Evolutionary conservation across 1,140 invertebrate species (phyloP), one percentile per base, ranked within the genome.

Genomic region (Dendroctonus ponderosae): DNA sequence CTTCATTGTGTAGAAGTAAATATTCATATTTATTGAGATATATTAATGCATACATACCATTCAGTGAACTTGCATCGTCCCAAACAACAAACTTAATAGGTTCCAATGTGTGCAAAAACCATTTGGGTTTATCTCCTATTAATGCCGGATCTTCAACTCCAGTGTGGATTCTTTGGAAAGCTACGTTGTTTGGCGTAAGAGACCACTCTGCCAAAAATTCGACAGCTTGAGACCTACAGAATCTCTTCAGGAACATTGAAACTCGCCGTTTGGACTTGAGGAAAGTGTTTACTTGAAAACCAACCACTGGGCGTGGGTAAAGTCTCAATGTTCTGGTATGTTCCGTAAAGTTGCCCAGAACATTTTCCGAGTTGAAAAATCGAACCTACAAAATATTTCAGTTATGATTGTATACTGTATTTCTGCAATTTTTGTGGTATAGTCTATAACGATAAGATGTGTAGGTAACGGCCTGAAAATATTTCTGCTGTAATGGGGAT

Each of bases 171-270:
- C 98, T 84, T 40, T 98, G 84, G 75, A 98, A 99, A 6, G 97
- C 96, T 39, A 98, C 94, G 82, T 99, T 99, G 68, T 87, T 93
- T 0, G 98, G 98, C 9, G 94, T 95, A 2, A 99, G 80, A 0
- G 93, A 94, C 94, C 97, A 99, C 80, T 99, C 98, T 0, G 96
- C 96, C 66, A 98, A 86, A 81, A 96, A 99, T 79, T 99, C 97
- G 3, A 99, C 96, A 6, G 97, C 96, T 89, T 95, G 96, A 0
- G 92, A 93, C 69, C 91, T 81, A 4, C 96, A 94, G 79, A 99
- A 94, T 75, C 90, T 89, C 70, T 91, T 91, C 26, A 98, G 85
- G 79, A 99, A 99, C 57, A 87, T 82, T 7, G 93, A 92, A 6
- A 90, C 87, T 67, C 92, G 82, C 1, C 95, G 94, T 44, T 97